Conservation (phyloP, 2,888 invertebrate species). For the Pocota personata region DNA sequence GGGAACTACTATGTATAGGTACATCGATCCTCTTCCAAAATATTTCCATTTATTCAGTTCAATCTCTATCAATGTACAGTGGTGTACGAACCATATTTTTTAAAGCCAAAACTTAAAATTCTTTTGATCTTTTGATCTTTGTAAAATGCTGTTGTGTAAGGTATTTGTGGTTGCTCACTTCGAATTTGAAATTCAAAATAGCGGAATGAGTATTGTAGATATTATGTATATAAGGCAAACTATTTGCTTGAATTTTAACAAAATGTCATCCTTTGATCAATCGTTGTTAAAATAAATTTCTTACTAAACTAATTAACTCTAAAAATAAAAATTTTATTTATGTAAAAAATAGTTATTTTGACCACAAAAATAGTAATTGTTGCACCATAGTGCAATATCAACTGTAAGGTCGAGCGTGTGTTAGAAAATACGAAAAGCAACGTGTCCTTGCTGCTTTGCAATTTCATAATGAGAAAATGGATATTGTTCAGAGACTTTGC, state of each 20-base stretch:
- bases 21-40: conserved; percentile 39
- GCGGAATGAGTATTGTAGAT: no score
- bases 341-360: no score
- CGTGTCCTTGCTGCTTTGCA: conserved; percentile 41
- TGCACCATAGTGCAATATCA: background rate
- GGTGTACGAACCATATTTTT: background rate
- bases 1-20: conserved; percentile 17
- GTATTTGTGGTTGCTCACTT: no score
- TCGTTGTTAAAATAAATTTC: no score
- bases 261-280: no score
- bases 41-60: conserved; percentile 22
- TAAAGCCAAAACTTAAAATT: background rate
- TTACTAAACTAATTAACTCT: background rate
- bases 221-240: no score
- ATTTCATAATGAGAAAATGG: conserved; percentile 65
- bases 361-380: background rate
- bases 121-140: no score
- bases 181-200: no score
- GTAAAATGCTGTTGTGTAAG: no score
- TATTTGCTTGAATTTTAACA: no score
- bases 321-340: background rate
- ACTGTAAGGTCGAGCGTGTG: background rate
- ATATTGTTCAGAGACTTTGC: conserved; percentile 61
- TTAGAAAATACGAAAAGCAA: background rate
- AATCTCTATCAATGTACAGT: background rate